These are phyloP conservation scores for Psammodynastes pulverulentus DNA, from an alignment of 2,113 vertebrate genomes.

Conservation along the genomic window DNA sequence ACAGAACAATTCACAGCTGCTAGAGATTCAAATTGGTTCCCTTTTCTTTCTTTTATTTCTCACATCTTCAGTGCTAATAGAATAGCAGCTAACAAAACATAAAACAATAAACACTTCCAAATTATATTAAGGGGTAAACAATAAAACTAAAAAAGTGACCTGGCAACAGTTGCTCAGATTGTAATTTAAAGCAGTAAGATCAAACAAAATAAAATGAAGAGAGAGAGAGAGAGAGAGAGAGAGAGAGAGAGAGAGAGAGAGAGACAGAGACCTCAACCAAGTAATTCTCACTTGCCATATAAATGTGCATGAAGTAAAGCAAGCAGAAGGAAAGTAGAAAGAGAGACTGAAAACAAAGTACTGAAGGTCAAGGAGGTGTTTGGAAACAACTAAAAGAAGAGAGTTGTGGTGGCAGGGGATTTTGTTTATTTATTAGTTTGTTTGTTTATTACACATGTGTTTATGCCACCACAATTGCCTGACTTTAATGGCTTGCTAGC, in stretches of 20 bases:
- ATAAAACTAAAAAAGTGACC: background rate
- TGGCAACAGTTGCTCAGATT: background rate
- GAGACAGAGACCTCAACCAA: background rate
- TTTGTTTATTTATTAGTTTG: background rate
- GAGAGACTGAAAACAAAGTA: background rate
- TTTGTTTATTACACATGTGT: background rate
- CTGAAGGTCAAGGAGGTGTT: background rate
- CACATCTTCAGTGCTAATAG: background rate
- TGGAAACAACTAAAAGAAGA: background rate
- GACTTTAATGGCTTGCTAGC: background rate
- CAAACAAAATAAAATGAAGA: background rate
- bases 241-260: background rate
- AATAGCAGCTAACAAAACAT: background rate
- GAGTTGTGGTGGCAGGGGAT: background rate
- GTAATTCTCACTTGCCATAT: background rate
- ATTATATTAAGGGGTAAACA: background rate
- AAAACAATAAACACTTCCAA: background rate
- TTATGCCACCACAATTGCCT: background rate
- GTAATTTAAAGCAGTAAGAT: background rate
- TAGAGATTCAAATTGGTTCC: background rate
- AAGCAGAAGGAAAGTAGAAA: background rate
- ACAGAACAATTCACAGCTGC: background rate
- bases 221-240: background rate
- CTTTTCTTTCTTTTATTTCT: background rate
- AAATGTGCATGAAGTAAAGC: background rate